These are phyloP conservation scores for Sitta carolinensis DNA, from an alignment of 2,797 vertebrate species.

Conservation along the genomic window DNA sequence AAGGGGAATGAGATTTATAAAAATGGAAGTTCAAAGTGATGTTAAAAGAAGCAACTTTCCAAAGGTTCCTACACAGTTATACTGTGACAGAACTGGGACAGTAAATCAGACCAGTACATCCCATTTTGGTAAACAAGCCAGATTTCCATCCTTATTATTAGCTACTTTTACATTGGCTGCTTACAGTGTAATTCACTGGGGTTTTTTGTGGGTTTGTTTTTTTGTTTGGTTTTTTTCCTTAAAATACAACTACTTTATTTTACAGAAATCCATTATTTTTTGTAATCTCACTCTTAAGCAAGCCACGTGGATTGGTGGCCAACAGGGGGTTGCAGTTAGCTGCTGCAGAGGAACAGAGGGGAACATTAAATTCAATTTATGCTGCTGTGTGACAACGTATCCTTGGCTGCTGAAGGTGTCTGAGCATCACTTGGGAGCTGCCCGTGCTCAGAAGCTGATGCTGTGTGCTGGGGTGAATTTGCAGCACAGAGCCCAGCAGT, in stretches of 20 bases:
- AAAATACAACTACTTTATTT: not conserved
- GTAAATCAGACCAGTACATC: not conserved
- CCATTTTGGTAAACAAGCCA: not conserved
- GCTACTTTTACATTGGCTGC: not conserved
- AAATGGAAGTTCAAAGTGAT: not conserved
- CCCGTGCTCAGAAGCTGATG: not conserved
- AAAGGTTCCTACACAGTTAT: not conserved
- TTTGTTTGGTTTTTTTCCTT: not conserved
- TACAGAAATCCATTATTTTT: not conserved
- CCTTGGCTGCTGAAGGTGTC: not conserved
- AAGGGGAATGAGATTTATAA: not conserved
- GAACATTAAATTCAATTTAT: not conserved
- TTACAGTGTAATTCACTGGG: not conserved
- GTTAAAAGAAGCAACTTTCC: constrained; percentile 11
- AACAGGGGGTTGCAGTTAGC: not conserved
- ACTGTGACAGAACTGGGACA: not conserved
- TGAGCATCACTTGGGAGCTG: accelerated
- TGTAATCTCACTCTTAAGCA: not conserved
- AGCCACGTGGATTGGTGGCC: not conserved
- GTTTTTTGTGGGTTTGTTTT: not conserved
- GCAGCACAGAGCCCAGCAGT: not conserved
- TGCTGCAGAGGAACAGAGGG: not conserved
- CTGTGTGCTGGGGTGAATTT: not conserved
- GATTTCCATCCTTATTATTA: not conserved
- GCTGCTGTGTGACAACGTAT: accelerated